phyloP scores from a whole-genome alignment of 2,113 vertebrate species.

The Sturnus vulgaris region DNA sequence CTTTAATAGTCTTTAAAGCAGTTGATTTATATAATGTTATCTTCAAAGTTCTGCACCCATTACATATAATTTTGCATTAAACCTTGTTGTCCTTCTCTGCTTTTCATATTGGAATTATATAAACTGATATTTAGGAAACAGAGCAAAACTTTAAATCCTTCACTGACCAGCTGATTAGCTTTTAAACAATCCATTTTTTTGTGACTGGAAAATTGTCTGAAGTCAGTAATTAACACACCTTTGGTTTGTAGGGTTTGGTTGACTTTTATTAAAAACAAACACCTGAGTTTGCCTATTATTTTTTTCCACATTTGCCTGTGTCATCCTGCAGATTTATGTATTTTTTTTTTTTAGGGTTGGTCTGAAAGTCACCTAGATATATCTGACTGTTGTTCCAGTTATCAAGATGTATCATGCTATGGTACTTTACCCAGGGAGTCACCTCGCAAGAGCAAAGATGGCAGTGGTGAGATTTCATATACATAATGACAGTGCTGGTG shows the following conservation, averaged over 20 bases:
- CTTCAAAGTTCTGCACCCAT: not conserved
- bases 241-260: not conserved
- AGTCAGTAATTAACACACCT: not conserved
- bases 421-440: constrained; percentile 80
- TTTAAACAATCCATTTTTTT: not conserved
- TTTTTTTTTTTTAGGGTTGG: constrained; percentile 75
- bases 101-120: not conserved
- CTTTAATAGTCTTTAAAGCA: not conserved
- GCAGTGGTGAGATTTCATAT: constrained; percentile 53
- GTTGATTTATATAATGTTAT: not conserved
- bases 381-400: constrained; percentile 77
- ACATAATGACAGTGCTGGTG: fast-evolving
- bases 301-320: not conserved
- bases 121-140: not conserved
- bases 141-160: not conserved
- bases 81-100: not conserved
- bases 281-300: not conserved
- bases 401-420: constrained; percentile 81
- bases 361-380: constrained; percentile 82
- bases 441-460: constrained; percentile 84
- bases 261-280: not conserved
- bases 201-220: not conserved
- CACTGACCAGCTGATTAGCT: not conserved
- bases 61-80: not conserved
- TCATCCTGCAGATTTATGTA: not conserved